A percentile compares a stretch with the other conserved stretches of the same genome.
Conservation (phyloP, 2,888 invertebrate genomes). For the Cynaeus angustus region DNA sequence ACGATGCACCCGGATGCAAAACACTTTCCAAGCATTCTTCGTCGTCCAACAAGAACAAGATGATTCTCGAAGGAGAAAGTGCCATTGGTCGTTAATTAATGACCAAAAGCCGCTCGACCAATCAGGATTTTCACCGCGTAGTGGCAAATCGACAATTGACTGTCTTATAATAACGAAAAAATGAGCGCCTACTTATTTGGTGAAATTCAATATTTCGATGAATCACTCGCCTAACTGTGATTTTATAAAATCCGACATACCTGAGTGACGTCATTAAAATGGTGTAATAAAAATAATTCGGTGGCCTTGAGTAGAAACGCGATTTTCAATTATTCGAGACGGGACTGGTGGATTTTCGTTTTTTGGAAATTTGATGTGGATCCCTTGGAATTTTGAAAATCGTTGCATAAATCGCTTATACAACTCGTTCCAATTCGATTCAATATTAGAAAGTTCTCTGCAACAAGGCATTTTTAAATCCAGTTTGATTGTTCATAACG, state of each 20-base stretch:
- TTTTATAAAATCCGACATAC: constrained; percentile 5
- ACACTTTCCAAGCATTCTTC: constrained; percentile 38
- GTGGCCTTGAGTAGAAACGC: background rate
- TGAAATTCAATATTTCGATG: constrained; percentile 31
- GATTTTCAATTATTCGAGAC: background rate
- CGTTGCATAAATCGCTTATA: constrained; percentile 32
- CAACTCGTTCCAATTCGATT: constrained; percentile 36
- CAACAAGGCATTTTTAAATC: constrained; percentile 21
- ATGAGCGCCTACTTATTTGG: constrained; percentile 28
- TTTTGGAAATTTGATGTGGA: too few relatives aligned
- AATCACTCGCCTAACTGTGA: constrained; percentile 11
- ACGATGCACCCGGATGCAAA: constrained; percentile 39
- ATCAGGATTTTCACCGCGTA: background rate
- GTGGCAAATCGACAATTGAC: background rate
- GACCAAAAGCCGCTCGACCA: background rate
- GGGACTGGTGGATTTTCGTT: too few relatives aligned
- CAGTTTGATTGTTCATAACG: background rate
- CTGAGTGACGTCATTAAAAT: background rate
- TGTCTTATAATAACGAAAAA: background rate
- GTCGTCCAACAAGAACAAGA: constrained; percentile 5
- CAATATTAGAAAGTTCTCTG: constrained; percentile 39
- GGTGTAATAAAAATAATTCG: background rate
- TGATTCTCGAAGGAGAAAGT: constrained; percentile 24
- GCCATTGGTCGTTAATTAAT: constrained; percentile 11
- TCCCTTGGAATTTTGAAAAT: constrained; percentile 8